These are phyloP conservation scores for Rhabdornis inornatus DNA, from an alignment of 2,113 vertebrate genomes.

Conservation along the genomic window DNA sequence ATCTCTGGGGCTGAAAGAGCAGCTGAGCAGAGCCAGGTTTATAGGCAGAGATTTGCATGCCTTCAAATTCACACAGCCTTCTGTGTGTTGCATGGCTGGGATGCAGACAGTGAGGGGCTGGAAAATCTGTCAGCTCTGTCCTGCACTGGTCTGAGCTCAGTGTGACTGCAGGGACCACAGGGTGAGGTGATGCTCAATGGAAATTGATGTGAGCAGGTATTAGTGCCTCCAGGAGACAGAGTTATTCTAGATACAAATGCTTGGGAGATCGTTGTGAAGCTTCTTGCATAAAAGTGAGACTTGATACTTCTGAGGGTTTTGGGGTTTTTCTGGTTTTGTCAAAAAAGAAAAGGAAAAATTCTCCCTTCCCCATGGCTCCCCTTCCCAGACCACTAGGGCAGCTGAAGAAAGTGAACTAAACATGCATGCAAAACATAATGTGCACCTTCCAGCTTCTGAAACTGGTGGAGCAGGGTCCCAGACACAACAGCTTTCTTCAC, in stretches of 20 bases:
- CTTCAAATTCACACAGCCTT: not conserved
- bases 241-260: not conserved
- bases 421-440: not conserved
- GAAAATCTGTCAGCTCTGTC: not conserved
- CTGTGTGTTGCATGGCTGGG: not conserved
- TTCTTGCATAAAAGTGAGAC: not conserved
- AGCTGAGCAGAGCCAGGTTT: not conserved
- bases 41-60: not conserved
- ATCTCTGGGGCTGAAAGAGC: constrained; percentile 2
- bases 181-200: not conserved
- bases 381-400: not conserved
- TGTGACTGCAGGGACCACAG: not conserved
- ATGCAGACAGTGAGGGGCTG: not conserved
- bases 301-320: not conserved
- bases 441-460: not conserved
- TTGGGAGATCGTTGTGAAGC: not conserved
- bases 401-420: not conserved
- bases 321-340: not conserved
- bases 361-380: not conserved
- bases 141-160: fast-evolving
- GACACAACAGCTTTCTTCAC: not conserved
- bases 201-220: not conserved
- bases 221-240: not conserved
- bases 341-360: not conserved
- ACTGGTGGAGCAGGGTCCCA: not conserved